Base-by-base conservation (phyloP, 2,113 vertebrate genomes). In the Melozone crissalis region DNA sequence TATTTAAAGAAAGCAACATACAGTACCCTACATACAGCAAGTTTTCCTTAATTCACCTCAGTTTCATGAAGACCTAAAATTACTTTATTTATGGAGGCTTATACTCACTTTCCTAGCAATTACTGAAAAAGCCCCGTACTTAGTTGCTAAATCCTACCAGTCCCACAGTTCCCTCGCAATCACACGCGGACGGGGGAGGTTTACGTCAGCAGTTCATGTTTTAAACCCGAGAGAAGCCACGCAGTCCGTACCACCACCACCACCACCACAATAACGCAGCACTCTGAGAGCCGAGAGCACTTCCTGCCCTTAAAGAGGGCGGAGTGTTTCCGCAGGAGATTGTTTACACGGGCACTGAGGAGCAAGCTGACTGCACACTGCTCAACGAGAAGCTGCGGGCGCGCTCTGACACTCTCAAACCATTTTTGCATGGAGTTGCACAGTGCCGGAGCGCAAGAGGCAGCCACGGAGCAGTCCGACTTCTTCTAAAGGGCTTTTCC, bases 171-270 rank as follows among this genome's bases (percentile, higher is more conserved):
- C 35, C 24, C n/a, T 39, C 9, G 3, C 44, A 6, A 12, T 2
- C 7, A 11, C 0, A 10, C 4, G 4, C 0, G 17, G 8, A 19
- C 1, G 1, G 7, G 14, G 7, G 10, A 5, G 5, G 18, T 15
- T 46, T 30, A 24, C 7, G 46, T n/a, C 18, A 49, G 24, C 17
- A 39, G 51, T 18, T 51, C 24, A 11, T 1, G 4, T 26, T 52
- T 35, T 33, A 44, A 69, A n/a, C 1, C 1, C 8, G 22, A 47
- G 6, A 43, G 6, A 31, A 55, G 24, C 69, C 30, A 35, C 4
- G 6, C 28, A 30, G 15, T 3, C 44, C 15, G 10, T 20, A 77
- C 55, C 23, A 28, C 1, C 15, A 77, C 55, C 15, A 77, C 55
- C 26, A 28, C 1, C 15, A 22, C 19, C 19, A 28, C 11, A 31